Evolutionary conservation across 2,797 vertebrate genomes (phyloP).

Genomic region (Cichlasoma orientale): DNA sequence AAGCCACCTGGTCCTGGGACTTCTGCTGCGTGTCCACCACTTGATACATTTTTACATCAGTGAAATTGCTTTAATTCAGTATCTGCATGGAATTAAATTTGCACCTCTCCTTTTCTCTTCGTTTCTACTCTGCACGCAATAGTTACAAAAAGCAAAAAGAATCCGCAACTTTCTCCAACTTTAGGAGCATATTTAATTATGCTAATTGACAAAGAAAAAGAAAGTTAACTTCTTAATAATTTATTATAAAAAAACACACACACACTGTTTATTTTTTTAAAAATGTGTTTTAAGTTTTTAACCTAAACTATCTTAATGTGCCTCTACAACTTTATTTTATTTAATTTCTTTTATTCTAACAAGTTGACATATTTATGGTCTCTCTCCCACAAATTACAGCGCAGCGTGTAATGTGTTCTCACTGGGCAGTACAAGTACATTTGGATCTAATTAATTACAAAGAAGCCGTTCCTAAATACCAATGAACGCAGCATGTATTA

Average conservation of each 20-base stretch:
- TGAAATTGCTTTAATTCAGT: neutral
- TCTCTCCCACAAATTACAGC: neutral
- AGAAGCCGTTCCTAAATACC: slow-evolving; percentile 8
- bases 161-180: neutral
- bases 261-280: neutral
- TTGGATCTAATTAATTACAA: slow-evolving; percentile 35
- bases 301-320: neutral
- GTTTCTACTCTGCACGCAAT: neutral
- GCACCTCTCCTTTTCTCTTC: slow-evolving; percentile 3
- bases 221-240: neutral
- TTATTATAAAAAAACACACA: neutral
- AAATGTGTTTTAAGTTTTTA: neutral
- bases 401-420: neutral
- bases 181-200: neutral
- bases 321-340: neutral
- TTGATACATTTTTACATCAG: slow-evolving; percentile 24
- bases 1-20: slow-evolving; percentile 57
- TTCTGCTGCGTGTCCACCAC: slow-evolving; percentile 36
- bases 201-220: neutral
- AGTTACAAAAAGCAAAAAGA: neutral
- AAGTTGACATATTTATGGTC: neutral
- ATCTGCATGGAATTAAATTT: slow-evolving; percentile 16
- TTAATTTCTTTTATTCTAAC: neutral
- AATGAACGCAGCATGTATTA: slow-evolving; percentile 43
- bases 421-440: neutral